Conservation (phyloP, 2,797 vertebrate genomes). For the Leptatherina wallacei region DNA sequence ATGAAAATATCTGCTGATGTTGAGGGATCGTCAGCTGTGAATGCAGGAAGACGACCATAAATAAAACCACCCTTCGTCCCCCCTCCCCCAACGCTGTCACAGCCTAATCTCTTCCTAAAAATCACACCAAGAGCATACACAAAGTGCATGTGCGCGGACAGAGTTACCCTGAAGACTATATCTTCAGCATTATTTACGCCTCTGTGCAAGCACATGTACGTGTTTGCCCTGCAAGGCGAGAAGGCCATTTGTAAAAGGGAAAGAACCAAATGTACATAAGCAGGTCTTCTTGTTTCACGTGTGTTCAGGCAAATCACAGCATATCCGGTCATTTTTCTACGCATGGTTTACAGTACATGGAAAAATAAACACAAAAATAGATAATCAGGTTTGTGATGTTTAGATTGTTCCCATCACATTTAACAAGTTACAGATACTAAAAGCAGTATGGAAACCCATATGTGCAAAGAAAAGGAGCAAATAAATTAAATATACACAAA, state of each 20-base stretch:
- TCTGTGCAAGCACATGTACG: background rate
- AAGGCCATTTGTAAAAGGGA: background rate
- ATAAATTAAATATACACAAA: no score
- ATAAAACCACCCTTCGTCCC: constrained; percentile 55
- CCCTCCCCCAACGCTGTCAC: constrained; percentile 33
- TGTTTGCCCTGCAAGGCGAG: background rate
- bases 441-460: no score
- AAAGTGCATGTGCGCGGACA: background rate
- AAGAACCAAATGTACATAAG: background rate
- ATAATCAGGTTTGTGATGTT: background rate
- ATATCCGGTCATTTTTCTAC: background rate
- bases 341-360: background rate
- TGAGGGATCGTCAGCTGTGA: constrained; percentile 63
- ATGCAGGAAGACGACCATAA: constrained; percentile 50
- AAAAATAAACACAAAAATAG: background rate
- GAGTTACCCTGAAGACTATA: background rate
- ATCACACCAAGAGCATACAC: constrained; percentile 1
- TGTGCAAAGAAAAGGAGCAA: no score
- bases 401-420: background rate
- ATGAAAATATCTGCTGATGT: constrained; percentile 42
- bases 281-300: background rate
- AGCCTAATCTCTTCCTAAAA: constrained; percentile 41
- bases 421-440: background rate
- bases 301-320: background rate
- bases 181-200: background rate